Percentiles rank a stretch among this genome's conserved stretches.
Conservation (phyloP, 2,113 vertebrate species). For the Urocolius indicus region DNA sequence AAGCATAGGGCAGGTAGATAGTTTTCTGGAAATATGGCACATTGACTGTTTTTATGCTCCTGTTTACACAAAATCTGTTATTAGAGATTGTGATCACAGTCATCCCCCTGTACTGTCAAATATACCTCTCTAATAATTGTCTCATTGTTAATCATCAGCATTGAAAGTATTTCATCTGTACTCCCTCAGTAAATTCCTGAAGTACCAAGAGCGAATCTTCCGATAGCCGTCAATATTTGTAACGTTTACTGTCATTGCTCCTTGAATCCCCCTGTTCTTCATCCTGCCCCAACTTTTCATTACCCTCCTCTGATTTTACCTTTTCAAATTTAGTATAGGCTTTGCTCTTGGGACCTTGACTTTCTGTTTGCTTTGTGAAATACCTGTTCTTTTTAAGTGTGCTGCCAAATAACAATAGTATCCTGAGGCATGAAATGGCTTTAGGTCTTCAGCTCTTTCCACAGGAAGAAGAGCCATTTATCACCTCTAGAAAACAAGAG, state of each 20-base stretch:
- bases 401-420: background rate
- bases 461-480: background rate
- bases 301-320: background rate
- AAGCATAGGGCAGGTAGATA: background rate
- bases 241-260: background rate
- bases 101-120: background rate
- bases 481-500: background rate
- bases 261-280: background rate
- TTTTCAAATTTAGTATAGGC: background rate
- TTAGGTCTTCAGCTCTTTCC: constrained; percentile 3
- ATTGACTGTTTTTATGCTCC: background rate
- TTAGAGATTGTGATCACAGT: background rate
- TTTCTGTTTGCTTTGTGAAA: constrained; percentile 11
- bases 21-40: background rate
- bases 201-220: background rate
- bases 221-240: background rate
- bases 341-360: background rate
- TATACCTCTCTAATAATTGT: background rate
- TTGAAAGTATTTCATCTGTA: background rate
- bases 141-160: background rate
- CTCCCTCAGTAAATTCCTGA: background rate
- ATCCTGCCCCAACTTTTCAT: background rate
- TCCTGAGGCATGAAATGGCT: background rate
- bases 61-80: background rate
- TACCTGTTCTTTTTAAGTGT: background rate